A percentile compares a stretch with the other conserved stretches of the same genome.
Evolutionary conservation across 2,888 invertebrate genomes (phyloP).

Genomic region (Iphiclides podalirius): DNA sequence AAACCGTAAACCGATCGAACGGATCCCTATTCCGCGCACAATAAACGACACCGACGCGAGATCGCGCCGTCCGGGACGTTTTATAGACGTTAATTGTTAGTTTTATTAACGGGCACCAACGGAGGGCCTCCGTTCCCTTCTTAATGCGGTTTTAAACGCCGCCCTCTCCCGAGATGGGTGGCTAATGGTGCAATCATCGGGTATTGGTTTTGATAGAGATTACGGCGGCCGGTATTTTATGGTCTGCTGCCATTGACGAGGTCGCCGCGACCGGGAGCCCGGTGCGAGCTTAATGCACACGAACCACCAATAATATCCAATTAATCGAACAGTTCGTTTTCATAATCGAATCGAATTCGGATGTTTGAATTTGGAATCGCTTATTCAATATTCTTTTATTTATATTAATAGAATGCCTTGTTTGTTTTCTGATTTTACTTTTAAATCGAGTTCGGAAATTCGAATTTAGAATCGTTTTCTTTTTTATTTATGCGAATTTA

Average conservation of each 20-base stretch:
- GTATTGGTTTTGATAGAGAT: constrained; percentile 56
- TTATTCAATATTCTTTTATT: not conserved
- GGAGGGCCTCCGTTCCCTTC: constrained; percentile 41
- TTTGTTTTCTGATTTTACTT: not conserved
- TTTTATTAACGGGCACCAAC: constrained; percentile 53
- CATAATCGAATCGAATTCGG: no score
- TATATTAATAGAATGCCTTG: not conserved
- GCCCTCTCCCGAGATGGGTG: constrained; percentile 49
- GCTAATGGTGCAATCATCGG: constrained; percentile 58
- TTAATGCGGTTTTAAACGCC: constrained; percentile 49
- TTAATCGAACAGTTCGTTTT: no score
- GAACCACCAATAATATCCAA: no score
- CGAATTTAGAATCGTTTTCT: no score
- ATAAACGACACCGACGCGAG: constrained; percentile 41
- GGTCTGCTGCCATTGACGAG: constrained; percentile 1
- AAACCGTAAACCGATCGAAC: constrained; percentile 32
- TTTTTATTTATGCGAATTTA: no score
- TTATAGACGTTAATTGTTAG: constrained; percentile 74
- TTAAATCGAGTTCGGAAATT: not conserved
- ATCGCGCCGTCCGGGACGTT: constrained; percentile 41
- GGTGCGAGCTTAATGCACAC: not conserved
- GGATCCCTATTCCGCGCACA: constrained; percentile 45
- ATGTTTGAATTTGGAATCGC: not conserved
- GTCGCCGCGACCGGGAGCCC: not conserved
- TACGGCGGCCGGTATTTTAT: constrained; percentile 25